These are phyloP conservation scores for Eulemur rubriventer DNA, from an alignment of 2,797 vertebrate species.

Conservation along the genomic window DNA sequence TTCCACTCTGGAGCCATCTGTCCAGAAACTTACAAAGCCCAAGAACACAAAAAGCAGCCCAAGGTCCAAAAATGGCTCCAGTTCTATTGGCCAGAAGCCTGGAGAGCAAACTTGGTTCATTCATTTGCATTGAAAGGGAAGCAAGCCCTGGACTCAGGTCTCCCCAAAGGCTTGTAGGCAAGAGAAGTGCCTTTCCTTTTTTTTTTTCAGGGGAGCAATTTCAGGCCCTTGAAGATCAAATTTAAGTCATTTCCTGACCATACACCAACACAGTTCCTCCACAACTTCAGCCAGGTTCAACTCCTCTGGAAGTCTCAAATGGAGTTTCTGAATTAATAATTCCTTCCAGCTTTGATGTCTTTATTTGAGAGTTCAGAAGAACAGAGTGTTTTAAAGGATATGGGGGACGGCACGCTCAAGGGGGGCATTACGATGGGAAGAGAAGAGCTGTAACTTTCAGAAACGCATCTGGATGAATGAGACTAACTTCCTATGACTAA, in stretches of 20 bases:
- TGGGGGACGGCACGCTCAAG: constrained; percentile 61
- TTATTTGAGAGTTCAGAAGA: constrained; percentile 73
- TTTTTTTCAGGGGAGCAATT: constrained; percentile 76
- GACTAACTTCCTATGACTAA: constrained; percentile 83
- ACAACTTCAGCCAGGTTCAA: constrained; percentile 64
- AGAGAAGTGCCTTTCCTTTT: constrained; percentile 70
- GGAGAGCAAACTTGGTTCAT: not conserved
- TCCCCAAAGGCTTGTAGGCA: constrained; percentile 65
- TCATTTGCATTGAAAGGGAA: constrained; percentile 65
- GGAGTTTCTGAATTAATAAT: constrained; percentile 74
- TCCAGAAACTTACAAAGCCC: constrained; percentile 7
- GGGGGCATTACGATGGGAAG: constrained; percentile 51
- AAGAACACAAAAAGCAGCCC: constrained; percentile 41
- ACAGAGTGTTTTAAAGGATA: constrained; percentile 71
- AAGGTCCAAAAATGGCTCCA: constrained; percentile 42
- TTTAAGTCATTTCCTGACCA: constrained; percentile 80
- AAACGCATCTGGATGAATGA: constrained; percentile 72
- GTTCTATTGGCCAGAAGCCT: constrained; percentile 54
- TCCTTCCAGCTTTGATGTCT: constrained; percentile 71
- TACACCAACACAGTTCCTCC: constrained; percentile 42
- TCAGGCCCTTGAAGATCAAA: constrained; percentile 72
- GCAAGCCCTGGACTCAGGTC: constrained; percentile 58
- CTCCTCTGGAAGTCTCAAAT: constrained; percentile 67
- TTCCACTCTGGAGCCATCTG: constrained; percentile 42
- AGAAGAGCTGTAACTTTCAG: constrained; percentile 68